Conservation (phyloP, 2,888 invertebrate species). For the Leptinotarsa haldemani region DNA sequence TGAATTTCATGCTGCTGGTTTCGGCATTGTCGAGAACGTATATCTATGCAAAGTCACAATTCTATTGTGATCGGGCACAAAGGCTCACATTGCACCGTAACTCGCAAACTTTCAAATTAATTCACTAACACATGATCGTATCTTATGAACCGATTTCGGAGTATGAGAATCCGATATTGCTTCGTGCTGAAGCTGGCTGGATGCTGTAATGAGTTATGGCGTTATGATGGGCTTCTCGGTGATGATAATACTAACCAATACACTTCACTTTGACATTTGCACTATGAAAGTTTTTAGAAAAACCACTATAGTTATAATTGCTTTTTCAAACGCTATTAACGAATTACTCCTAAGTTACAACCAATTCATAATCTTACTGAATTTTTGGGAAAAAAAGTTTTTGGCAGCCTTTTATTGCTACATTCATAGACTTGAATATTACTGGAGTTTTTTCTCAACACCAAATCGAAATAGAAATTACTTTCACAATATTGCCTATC, state of each 20-base stretch:
- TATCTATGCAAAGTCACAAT: constrained; percentile 65
- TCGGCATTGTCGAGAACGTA: constrained; percentile 58
- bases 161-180: constrained; percentile 12
- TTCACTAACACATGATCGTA: constrained; percentile 56
- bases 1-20: constrained; percentile 60
- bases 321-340: too few species aligned
- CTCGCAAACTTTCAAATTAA: constrained; percentile 62
- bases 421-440: too few species aligned
- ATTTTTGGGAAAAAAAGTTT: too few species aligned
- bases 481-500: too few species aligned
- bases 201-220: constrained; percentile 4
- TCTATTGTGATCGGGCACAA: constrained; percentile 61
- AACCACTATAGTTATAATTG: too few species aligned
- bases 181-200: background rate
- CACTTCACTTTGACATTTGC: too few species aligned
- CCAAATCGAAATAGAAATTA: too few species aligned
- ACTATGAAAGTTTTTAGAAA: too few species aligned
- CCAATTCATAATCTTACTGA: too few species aligned
- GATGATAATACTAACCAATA: background rate
- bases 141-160: constrained; percentile 32
- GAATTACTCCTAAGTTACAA: too few species aligned
- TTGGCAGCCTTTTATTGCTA: too few species aligned
- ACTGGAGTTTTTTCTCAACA: too few species aligned
- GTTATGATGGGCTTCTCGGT: background rate
- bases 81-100: constrained; percentile 60